Evolutionary conservation across 2,888 invertebrate species (phyloP), one percentile per base, ranked within the genome.

Genomic region (Drymonia ruficornis): DNA sequence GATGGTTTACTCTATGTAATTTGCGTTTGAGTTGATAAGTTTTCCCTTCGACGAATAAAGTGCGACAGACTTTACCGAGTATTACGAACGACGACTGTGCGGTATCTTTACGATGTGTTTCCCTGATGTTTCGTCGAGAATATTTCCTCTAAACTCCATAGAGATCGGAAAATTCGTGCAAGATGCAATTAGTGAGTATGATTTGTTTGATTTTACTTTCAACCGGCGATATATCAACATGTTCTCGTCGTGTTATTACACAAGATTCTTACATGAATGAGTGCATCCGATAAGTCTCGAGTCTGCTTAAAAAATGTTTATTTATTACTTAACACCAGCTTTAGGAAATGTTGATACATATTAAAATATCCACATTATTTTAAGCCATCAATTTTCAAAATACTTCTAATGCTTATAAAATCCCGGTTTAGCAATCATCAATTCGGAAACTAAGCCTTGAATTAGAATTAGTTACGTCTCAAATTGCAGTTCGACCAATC

Each of bases 1-100:
- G 80, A 89, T 87, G 92, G 92, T 91, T 89, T 91, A 91, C 91
- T 92, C 91, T 91, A 88, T 85, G 90, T 79, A 91, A 91, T 91
- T 84, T 91, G 91, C 89, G 88, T 88, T 83, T 74, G 75, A 88
- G 86, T 89, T 86, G 84, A 83, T 80, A 67, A 79, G 72, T 83
- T 82, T 81, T 78, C 70, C 81, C 76, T 78, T 74, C 81, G 81
- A 85, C 78, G 64, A 78, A 73, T 59, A 73, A 62, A 78, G 87
- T 85, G 87, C 87, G 83, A 90, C 83, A 84, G 84, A 87, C 71
- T 75, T 23, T 74, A 70, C 74, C 69, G 63, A 68, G 63, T 72
- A 74, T 71, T 72, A 73, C 84, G 85, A 88, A 83, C 70, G 79
- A 70, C 81, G 78, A 83, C 73, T 78, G 81, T 83, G 83, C 64